A percentile compares a stretch with the other conserved stretches of the same genome.
These are phyloP conservation scores for Scaptomyza cyrtandrae DNA, from an alignment of 2,888 invertebrate species.

Conservation along the genomic window DNA sequence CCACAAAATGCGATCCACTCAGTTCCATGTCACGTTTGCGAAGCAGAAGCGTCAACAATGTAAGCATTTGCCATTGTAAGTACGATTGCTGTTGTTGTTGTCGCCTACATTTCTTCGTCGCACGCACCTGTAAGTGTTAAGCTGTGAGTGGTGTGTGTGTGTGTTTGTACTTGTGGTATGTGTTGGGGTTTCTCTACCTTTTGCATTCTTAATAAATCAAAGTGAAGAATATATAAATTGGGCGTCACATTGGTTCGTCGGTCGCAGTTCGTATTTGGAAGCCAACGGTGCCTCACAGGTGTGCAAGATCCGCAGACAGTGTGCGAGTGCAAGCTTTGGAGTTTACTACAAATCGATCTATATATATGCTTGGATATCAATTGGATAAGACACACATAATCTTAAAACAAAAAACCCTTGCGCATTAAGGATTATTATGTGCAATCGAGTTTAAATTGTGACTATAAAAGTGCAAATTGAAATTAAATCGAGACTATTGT, in stretches of 20 bases:
- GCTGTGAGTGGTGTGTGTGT: no score
- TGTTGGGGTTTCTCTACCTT: conserved; percentile 79
- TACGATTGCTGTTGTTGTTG: conserved; percentile 47
- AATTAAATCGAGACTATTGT: conserved; percentile 23
- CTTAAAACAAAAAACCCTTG: conserved; percentile 10
- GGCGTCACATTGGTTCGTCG: conserved; percentile 82
- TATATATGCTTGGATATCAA: conserved; percentile 41
- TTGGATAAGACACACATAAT: conserved; percentile 37
- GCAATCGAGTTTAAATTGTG: conserved; percentile 35
- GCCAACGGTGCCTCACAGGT: conserved; percentile 84
- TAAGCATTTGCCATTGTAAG: conserved; percentile 55
- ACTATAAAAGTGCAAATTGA: conserved; percentile 4
- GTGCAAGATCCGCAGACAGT: conserved; percentile 61
- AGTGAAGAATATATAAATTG: conserved; percentile 85
- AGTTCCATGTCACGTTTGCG: conserved; percentile 61
- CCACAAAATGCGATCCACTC: conserved; percentile 52
- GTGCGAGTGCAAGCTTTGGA: conserved; percentile 84
- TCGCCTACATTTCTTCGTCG: conserved; percentile 65
- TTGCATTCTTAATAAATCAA: conserved; percentile 85
- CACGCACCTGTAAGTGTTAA: conserved; percentile 54
- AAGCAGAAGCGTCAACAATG: conserved; percentile 45
- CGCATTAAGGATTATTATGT: conserved; percentile 70
- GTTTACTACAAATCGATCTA: conserved; percentile 34
- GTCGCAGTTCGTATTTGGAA: conserved; percentile 84
- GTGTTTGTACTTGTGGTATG: conserved; percentile 24